Evolutionary conservation across 2,113 vertebrate genomes (phyloP).

Genomic region (Lepus americanus): DNA sequence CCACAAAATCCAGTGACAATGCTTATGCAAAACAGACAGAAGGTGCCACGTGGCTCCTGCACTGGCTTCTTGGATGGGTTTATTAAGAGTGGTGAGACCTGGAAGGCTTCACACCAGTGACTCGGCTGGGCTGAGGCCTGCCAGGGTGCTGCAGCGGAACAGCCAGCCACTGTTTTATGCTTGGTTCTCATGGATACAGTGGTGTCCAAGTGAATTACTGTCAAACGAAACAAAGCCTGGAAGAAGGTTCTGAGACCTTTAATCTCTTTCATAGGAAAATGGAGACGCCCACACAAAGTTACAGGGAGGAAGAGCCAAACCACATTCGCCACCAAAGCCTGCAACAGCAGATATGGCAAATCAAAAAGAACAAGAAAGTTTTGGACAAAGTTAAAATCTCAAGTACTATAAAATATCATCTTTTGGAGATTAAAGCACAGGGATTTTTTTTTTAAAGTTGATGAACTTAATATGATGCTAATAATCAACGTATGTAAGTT

Average conservation of each 20-base stretch:
- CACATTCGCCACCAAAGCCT: not conserved
- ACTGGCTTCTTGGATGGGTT: not conserved
- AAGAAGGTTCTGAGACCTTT: constrained; percentile 19
- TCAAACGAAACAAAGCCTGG: not conserved
- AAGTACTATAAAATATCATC: not conserved
- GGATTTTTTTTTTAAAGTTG: not conserved
- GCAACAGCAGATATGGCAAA: not conserved
- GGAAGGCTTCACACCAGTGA: not conserved
- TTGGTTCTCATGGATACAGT: not conserved
- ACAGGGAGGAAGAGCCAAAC: not conserved
- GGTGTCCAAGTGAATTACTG: constrained; percentile 35
- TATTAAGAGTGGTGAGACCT: not conserved
- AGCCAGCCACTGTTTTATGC: not conserved
- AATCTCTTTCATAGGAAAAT: constrained; percentile 21
- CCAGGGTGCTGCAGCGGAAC: not conserved
- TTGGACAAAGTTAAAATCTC: constrained; percentile 1
- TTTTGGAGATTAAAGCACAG: not conserved
- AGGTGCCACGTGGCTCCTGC: not conserved
- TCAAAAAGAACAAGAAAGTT: constrained; percentile 25
- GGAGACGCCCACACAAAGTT: not conserved
- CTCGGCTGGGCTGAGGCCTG: not conserved
- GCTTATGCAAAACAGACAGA: not conserved
- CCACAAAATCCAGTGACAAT: not conserved
- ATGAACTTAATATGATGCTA: not conserved
- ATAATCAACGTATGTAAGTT: not conserved